These are phyloP conservation scores for Diloba caeruleocephala DNA, from an alignment of 2,888 invertebrate genomes.

Conservation along the genomic window DNA sequence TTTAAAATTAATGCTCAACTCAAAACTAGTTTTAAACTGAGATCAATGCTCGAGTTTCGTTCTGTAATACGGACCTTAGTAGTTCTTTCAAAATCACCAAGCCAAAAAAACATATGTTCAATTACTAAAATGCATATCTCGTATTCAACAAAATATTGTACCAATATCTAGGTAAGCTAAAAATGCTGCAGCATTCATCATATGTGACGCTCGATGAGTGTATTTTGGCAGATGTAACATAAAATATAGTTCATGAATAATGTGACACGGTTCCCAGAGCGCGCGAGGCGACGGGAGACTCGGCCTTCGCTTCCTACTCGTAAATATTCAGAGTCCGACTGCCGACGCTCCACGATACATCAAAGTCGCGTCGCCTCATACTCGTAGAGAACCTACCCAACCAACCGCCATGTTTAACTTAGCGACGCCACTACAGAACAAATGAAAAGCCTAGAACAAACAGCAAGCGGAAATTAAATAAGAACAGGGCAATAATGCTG, in stretches of 20 bases:
- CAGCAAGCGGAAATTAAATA: constrained; percentile 70
- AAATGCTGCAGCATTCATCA: constrained; percentile 42
- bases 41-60: too few species aligned
- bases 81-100: neutral
- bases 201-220: constrained; percentile 52
- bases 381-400: constrained; percentile 59
- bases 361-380: constrained; percentile 77
- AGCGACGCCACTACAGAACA: constrained; percentile 47
- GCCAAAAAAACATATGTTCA: neutral
- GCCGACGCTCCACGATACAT: constrained; percentile 75
- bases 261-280: constrained; percentile 69
- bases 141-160: constrained; percentile 18
- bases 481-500: constrained; percentile 46
- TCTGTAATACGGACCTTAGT: too few species aligned
- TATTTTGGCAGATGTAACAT: constrained; percentile 68
- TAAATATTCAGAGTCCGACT: constrained; percentile 83
- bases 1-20: too few species aligned
- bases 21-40: too few species aligned
- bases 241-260: constrained; percentile 78
- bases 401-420: constrained; percentile 59
- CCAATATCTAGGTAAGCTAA: constrained; percentile 25
- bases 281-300: constrained; percentile 49
- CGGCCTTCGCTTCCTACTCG: constrained; percentile 63
- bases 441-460: constrained; percentile 64
- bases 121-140: constrained; percentile 8